Evolutionary conservation across 2,888 invertebrate genomes (phyloP).

Genomic region (Clepsis dumicolana): DNA sequence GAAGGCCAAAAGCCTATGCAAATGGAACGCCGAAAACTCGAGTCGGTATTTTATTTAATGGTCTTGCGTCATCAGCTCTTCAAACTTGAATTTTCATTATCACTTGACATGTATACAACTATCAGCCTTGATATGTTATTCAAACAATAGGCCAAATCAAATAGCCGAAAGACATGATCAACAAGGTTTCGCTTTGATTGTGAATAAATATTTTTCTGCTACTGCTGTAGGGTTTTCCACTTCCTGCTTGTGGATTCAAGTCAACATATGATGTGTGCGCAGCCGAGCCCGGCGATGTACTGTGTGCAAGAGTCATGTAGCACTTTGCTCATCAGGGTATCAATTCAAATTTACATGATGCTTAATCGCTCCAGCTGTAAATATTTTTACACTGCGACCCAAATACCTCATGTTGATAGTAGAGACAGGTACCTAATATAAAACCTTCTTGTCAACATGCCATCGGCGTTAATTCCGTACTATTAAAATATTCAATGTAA

Average conservation of each 20-base stretch:
- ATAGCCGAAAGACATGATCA: slow-evolving; percentile 78
- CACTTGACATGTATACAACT: slow-evolving; percentile 82
- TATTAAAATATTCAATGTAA: slow-evolving; percentile 74
- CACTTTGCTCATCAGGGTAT: slow-evolving; percentile 7
- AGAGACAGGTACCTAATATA: slow-evolving; percentile 1
- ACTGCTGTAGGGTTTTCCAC: slow-evolving; percentile 50
- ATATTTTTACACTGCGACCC: slow-evolving; percentile 13
- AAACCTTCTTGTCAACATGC: slow-evolving; percentile 33
- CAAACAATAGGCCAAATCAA: slow-evolving; percentile 85
- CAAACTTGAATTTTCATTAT: slow-evolving; percentile 87
- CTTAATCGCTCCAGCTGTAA: slow-evolving; percentile 8
- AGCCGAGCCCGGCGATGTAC: slow-evolving; percentile 16
- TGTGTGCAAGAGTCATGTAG: neutral
- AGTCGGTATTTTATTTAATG: slow-evolving; percentile 80
- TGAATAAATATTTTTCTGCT: slow-evolving; percentile 69
- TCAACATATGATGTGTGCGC: slow-evolving; percentile 35
- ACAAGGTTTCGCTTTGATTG: slow-evolving; percentile 73
- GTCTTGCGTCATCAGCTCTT: slow-evolving; percentile 84
- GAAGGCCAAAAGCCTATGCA: slow-evolving; percentile 83
- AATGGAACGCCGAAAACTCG: slow-evolving; percentile 84
- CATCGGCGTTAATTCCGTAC: slow-evolving; percentile 54
- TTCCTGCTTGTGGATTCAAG: slow-evolving; percentile 41
- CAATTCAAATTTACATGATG: slow-evolving; percentile 22
- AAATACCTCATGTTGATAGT: slow-evolving; percentile 18
- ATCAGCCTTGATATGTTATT: slow-evolving; percentile 84